These are phyloP conservation scores for Triplophysa yarkandensis DNA, from an alignment of 2,797 vertebrate genomes.

Conservation along the genomic window DNA sequence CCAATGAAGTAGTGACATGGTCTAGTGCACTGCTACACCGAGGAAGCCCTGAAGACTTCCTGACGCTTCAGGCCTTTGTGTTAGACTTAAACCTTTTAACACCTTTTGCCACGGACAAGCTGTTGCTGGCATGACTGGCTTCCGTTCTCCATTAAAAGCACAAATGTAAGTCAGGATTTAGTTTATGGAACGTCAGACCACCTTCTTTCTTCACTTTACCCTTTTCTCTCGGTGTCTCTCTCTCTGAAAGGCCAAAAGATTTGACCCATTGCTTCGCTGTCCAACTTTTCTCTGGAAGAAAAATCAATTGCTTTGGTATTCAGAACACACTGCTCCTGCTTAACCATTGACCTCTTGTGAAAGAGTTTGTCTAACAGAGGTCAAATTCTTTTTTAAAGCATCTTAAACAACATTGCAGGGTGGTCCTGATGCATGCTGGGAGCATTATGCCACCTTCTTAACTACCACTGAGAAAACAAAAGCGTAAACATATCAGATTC, in stretches of 20 bases:
- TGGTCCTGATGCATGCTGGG: constrained; percentile 39
- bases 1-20: not conserved
- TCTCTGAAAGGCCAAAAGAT: constrained; percentile 56
- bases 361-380: constrained; percentile 52
- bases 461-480: not conserved
- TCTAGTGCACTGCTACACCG: not conserved
- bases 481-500: not conserved
- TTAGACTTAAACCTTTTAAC: constrained; percentile 5
- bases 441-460: constrained; percentile 30
- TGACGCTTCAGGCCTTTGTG: constrained; percentile 4
- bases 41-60: not conserved
- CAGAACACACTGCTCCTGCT: constrained; percentile 59
- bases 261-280: constrained; percentile 53
- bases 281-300: constrained; percentile 39
- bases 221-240: constrained; percentile 12
- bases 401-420: constrained; percentile 36
- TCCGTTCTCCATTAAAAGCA: constrained; percentile 14
- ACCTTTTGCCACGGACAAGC: constrained; percentile 14
- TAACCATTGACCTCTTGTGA: constrained; percentile 63
- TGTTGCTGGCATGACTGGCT: not conserved
- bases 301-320: constrained; percentile 72
- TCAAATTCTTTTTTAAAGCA: constrained; percentile 21
- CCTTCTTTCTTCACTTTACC: no score
- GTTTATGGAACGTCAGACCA: constrained; percentile 10
- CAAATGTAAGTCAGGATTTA: constrained; percentile 17